Conservation (phyloP, 2,888 invertebrate genomes). For the Glaucopsyche alexis region DNA sequence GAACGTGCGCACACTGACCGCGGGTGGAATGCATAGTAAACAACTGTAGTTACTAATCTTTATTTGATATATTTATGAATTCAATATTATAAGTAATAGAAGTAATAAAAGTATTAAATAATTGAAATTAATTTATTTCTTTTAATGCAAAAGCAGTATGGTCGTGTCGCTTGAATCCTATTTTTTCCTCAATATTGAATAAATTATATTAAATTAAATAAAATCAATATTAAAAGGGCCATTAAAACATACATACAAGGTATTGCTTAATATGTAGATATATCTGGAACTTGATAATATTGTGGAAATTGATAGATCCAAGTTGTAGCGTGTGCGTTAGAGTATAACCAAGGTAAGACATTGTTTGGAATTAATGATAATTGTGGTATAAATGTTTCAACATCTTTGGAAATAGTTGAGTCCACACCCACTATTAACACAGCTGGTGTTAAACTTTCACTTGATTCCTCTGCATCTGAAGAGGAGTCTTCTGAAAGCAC, state of each 20-base stretch:
- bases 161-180: neutral
- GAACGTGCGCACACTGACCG: neutral
- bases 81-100: constrained; percentile 7
- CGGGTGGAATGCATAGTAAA: neutral
- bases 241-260: neutral
- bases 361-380: neutral
- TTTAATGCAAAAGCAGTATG: neutral
- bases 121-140: neutral
- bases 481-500: neutral
- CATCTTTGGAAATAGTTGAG: neutral
- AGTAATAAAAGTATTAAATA: neutral
- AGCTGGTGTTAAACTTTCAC: neutral
- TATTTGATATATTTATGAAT: neutral
- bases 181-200: neutral
- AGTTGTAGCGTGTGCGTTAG: neutral
- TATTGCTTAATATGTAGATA: neutral
- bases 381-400: neutral
- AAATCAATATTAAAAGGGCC: neutral
- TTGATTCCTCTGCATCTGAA: neutral
- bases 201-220: neutral
- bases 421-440: neutral
- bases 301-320: neutral
- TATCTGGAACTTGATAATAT: neutral
- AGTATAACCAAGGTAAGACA: neutral
- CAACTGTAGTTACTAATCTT: neutral